Conservation (phyloP, 2,888 invertebrate genomes). For the Lithophane socia region DNA sequence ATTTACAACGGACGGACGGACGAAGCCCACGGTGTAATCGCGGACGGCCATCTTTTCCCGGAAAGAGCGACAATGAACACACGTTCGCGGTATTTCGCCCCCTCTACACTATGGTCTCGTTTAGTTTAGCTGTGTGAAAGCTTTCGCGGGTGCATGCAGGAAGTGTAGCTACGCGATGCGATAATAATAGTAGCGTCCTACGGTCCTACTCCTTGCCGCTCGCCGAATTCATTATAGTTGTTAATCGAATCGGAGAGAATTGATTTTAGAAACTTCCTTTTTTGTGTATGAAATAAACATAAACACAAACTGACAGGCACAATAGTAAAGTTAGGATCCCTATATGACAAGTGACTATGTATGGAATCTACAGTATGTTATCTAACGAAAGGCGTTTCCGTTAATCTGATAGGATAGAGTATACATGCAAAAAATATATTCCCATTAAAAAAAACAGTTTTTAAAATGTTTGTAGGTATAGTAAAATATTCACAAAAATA, state of each 20-base stretch:
- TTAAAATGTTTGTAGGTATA: too few relatives aligned
- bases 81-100: constrained; percentile 75
- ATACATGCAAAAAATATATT: too few relatives aligned
- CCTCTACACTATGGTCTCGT: constrained; percentile 61
- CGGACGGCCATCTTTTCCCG: constrained; percentile 82
- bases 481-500: too few relatives aligned
- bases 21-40: constrained; percentile 73
- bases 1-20: constrained; percentile 79
- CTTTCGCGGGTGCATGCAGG: constrained; percentile 58
- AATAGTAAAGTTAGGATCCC: too few relatives aligned
- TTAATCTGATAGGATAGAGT: too few relatives aligned
- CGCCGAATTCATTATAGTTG: neutral
- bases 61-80: constrained; percentile 84
- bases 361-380: neutral
- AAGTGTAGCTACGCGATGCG: constrained; percentile 33
- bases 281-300: neutral
- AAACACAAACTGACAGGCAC: neutral
- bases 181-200: constrained; percentile 39
- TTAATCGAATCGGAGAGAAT: neutral
- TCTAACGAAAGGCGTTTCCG: too few relatives aligned
- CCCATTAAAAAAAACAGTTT: too few relatives aligned
- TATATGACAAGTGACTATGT: neutral
- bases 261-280: neutral
- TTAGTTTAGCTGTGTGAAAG: constrained; percentile 66
- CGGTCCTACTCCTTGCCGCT: neutral